Base-by-base conservation (phyloP, 23 tunicate genomes). In the Corella eumyota region DNA sequence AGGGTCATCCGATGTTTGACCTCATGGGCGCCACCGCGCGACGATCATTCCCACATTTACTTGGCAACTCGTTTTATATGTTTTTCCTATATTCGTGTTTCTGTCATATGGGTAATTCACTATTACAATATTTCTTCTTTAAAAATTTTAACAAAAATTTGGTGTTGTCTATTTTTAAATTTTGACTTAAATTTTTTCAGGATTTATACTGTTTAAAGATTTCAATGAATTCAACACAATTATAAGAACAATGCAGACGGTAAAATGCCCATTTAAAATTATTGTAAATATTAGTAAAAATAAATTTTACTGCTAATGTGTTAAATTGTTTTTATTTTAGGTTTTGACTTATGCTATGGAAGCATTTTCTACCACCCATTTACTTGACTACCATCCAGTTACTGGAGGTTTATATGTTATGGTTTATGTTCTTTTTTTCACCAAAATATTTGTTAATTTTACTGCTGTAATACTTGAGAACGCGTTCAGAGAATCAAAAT, bases 401-500 rank as follows among this genome's bases (percentile, higher is more conserved):
- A 49, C 20, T 27, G 92, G 92, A 7, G 51, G 76, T 50, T 35
- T 51, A 20, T 82, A 55, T 64, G 63, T 73, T 1, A 38, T 74
- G 1, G 54, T 61, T 19, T 82, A 73, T 34, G 34, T 67, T 47
- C 40, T 61, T 15, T 3, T 73, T 28, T 82, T 75, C 59, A 70
- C 53, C 58, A 73, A 67, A 58, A 15, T 67, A 21, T 68, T 82
- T 38, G 76, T 82, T 58, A 82, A 82, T 44, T 82, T 82, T 50
- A 73, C 65, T 58, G 80, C 61, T 40, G 44, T 49, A 15, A 67
- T 82, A 2, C 75, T 82, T 36, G 92, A 82, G 58, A 67, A 67
- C 40, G 52, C 75, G 27, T 74, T 56, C 69, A 57, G 92, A 2
- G 92, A 82, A 54, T 29, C 69, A 23, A 82, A 82, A 34, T 57